Evolutionary conservation across 2,888 invertebrate genomes (phyloP).

Genomic region (Eristalinus aeneus): DNA sequence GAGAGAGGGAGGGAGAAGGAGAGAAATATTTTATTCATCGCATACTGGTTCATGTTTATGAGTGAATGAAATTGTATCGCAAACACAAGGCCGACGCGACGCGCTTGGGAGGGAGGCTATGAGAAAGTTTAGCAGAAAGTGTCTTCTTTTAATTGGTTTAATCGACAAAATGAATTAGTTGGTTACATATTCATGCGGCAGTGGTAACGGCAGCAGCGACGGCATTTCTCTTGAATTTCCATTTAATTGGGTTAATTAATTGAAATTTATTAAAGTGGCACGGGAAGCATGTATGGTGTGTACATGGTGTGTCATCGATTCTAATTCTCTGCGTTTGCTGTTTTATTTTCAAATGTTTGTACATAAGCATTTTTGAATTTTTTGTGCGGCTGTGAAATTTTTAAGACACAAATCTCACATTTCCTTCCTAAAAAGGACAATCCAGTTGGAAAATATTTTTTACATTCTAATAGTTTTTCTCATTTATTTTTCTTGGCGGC

Average conservation of each 20-base stretch:
- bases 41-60: constrained; percentile 49
- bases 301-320: constrained; percentile 37
- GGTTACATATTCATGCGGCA: constrained; percentile 68
- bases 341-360: neutral
- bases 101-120: constrained; percentile 20
- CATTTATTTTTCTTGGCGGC: no score
- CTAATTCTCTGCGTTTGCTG: constrained; percentile 14
- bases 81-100: constrained; percentile 9
- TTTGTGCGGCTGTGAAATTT: no score
- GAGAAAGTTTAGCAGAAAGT: constrained; percentile 69
- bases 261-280: constrained; percentile 67
- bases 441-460: no score
- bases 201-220: constrained; percentile 21
- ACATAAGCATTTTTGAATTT: neutral
- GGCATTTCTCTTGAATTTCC: constrained; percentile 68
- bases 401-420: no score
- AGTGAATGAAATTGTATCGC: constrained; percentile 43
- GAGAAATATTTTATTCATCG: constrained; percentile 51
- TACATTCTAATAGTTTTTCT: no score
- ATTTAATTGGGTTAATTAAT: constrained; percentile 71
- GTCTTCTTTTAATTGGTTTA: constrained; percentile 70
- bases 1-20: no score
- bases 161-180: constrained; percentile 71
- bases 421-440: no score
- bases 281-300: neutral